phyloP scores from a whole-genome alignment of 2,113 vertebrate genomes.

The Myrmophylax atrothorax region DNA sequence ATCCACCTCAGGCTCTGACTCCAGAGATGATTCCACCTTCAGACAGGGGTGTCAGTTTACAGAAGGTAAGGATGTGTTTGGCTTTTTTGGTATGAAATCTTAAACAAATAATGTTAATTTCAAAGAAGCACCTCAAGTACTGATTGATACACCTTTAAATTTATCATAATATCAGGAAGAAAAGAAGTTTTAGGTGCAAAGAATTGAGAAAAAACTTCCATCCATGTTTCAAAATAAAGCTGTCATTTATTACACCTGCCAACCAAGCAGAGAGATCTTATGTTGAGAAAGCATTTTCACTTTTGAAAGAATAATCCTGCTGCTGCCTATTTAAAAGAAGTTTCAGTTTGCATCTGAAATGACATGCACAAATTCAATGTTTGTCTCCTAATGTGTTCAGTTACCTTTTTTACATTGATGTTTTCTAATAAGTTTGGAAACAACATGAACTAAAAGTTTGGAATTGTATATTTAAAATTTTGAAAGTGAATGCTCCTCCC shows the following conservation, averaged over 20 bases:
- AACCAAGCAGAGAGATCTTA: conserved; percentile 56
- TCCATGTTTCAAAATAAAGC: conserved; percentile 7
- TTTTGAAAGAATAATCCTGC: background rate
- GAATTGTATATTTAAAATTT: background rate
- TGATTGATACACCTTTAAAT: background rate
- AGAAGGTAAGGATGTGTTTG: conserved; percentile 79
- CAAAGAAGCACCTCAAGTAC: background rate
- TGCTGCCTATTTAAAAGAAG: background rate
- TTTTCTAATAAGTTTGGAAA: background rate
- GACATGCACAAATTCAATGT: background rate
- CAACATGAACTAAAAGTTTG: background rate
- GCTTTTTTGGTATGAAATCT: background rate
- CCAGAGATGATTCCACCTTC: conserved; percentile 96
- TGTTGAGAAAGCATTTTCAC: conserved; percentile 15
- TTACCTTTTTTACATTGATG: background rate
- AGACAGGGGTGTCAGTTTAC: conserved; percentile 79
- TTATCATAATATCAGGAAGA: background rate
- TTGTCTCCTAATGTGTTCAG: background rate
- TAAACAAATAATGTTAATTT: background rate
- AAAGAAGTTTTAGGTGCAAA: background rate
- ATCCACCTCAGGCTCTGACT: conserved; percentile 89
- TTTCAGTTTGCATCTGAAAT: background rate
- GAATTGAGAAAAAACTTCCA: background rate
- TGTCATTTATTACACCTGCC: conserved; percentile 26
- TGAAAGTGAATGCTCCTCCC: background rate